Evolutionary conservation across 2,797 vertebrate genomes (phyloP).

Genomic region (Propithecus deckenii): DNA sequence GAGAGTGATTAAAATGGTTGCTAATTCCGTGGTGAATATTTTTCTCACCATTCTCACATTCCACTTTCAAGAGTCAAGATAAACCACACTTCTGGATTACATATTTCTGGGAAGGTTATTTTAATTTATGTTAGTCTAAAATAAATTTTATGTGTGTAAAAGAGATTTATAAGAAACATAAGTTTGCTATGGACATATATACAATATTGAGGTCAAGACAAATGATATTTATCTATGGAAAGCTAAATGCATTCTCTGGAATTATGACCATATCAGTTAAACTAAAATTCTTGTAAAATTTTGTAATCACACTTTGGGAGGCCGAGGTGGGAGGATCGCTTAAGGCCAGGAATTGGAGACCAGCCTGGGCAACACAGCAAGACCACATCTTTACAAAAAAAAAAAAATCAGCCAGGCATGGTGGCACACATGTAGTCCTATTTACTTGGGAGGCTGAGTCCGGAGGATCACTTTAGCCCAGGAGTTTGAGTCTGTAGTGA

Average conservation of each 20-base stretch:
- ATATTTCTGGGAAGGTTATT: background rate
- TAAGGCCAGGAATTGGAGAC: background rate
- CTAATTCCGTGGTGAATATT: slow-evolving; percentile 21
- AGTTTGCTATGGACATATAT: background rate
- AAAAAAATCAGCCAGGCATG: background rate
- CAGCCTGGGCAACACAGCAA: background rate
- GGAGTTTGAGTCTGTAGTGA: background rate
- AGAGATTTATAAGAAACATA: background rate
- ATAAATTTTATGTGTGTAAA: background rate
- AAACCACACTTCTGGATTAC: background rate
- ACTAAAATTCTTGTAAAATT: background rate
- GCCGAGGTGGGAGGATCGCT: background rate
- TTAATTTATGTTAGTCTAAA: background rate
- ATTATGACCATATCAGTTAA: background rate
- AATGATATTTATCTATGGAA: background rate
- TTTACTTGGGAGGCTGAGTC: background rate
- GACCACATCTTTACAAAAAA: background rate
- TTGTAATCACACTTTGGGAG: background rate
- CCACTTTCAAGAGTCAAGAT: background rate
- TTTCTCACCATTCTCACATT: background rate
- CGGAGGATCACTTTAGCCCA: background rate
- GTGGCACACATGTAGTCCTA: background rate
- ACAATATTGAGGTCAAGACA: background rate
- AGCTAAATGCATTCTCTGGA: background rate
- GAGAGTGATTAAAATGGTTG: slow-evolving; percentile 40